Conservation (phyloP, 2,888 invertebrate genomes). For the Blastobasis lacticolella region DNA sequence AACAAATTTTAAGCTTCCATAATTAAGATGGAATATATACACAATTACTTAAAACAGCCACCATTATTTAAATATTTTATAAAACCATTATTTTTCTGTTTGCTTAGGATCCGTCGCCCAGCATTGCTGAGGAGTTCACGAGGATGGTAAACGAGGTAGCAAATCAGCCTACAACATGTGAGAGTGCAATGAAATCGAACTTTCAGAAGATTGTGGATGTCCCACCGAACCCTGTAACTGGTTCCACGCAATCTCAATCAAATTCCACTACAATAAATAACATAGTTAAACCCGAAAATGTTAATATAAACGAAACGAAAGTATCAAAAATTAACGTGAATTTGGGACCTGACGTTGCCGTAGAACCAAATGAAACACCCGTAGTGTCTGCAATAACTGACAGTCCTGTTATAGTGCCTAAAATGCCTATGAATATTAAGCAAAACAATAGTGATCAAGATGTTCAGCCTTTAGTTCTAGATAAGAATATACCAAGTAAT, state of each 20-base stretch:
- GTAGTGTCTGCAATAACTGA: conserved; percentile 82
- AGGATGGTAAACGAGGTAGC: conserved; percentile 62
- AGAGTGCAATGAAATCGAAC: conserved; percentile 42
- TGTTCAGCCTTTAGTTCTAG: conserved; percentile 47
- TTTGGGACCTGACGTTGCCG: conserved; percentile 52
- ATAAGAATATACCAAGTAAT: conserved; percentile 47
- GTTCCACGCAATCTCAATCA: conserved; percentile 46
- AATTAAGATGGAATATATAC: too few species aligned
- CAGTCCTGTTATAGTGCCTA: conserved; percentile 78
- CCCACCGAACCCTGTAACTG: conserved; percentile 36
- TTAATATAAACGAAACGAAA: conserved; percentile 54
- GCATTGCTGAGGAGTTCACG: conserved; percentile 62
- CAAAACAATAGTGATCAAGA: conserved; percentile 52
- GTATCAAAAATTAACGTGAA: conserved; percentile 3
- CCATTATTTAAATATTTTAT: conserved; percentile 1
- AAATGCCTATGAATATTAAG: conserved; percentile 60
- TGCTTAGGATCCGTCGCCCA: conserved; percentile 45
- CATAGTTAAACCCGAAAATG: conserved; percentile 61
- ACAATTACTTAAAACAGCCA: too few species aligned
- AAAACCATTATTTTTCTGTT: conserved; percentile 7
- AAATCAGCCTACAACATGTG: conserved; percentile 46
- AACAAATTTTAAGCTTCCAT: too few species aligned
- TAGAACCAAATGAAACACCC: conserved; percentile 68
- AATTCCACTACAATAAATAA: conserved; percentile 61
- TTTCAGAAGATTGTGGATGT: conserved; percentile 42